phyloP scores from a whole-genome alignment of 1,140 invertebrate genomes.

The Drosophila ficusphila region DNA sequence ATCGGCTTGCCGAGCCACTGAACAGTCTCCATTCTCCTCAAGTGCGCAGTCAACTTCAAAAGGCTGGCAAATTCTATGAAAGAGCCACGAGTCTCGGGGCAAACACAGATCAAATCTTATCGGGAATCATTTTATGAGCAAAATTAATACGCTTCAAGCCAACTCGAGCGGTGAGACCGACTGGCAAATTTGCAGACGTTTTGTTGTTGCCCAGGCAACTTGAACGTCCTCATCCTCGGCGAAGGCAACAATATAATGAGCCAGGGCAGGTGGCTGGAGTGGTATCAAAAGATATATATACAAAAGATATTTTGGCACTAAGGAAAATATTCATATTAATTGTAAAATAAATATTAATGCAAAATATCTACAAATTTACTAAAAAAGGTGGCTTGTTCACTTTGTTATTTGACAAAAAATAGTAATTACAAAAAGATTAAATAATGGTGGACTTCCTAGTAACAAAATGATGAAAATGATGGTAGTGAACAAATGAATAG shows the following conservation, averaged over 20 bases:
- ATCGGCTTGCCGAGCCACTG: not conserved
- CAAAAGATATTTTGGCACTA: conserved; percentile 26
- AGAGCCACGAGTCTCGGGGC: conserved; percentile 20
- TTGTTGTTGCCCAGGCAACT: conserved; percentile 54
- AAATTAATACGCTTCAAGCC: conserved; percentile 60
- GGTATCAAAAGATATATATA: conserved; percentile 58
- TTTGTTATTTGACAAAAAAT: too few relatives aligned
- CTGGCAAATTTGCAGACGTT: conserved; percentile 62
- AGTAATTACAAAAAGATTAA: too few relatives aligned
- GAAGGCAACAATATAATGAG: conserved; percentile 64
- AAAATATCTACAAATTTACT: too few relatives aligned
- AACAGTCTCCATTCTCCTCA: conserved; percentile 2
- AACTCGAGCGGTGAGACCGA: conserved; percentile 27
- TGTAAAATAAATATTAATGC: too few relatives aligned
- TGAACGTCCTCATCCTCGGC: conserved; percentile 3
- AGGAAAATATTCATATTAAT: not conserved
- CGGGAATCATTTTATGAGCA: conserved; percentile 79
- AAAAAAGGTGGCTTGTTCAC: too few relatives aligned
- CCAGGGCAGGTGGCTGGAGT: conserved; percentile 59
- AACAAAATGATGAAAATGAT: too few relatives aligned
- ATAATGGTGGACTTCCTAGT: too few relatives aligned
- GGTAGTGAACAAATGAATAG: too few relatives aligned
- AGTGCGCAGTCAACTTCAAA: conserved; percentile 52
- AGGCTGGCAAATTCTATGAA: conserved; percentile 42
- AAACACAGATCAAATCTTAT: conserved; percentile 82